Conservation (phyloP, 2,797 vertebrate species). For the Pygocentrus nattereri region DNA sequence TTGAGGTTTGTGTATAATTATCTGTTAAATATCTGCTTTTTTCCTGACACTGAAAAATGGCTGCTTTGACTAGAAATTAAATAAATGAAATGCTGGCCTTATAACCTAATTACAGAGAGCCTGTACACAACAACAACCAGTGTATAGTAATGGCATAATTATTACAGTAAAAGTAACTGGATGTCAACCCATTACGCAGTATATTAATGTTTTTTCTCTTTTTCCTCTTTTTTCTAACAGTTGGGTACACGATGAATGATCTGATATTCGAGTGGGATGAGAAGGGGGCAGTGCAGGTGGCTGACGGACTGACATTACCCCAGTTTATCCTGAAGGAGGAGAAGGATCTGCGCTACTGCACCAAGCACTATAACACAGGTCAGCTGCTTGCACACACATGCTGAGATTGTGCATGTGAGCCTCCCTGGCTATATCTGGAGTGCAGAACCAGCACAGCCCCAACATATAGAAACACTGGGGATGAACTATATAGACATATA, state of each 20-base stretch:
- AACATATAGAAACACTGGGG: neutral
- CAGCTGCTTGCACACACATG: constrained; percentile 52
- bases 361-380: constrained; percentile 99
- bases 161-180: too few relatives aligned
- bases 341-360: constrained; percentile 97
- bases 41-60: too few relatives aligned
- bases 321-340: constrained; percentile 98
- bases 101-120: too few relatives aligned
- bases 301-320: constrained; percentile 93
- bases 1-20: too few relatives aligned
- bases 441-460: constrained; percentile 29
- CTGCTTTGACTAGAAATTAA: too few relatives aligned
- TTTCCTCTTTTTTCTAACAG: constrained; percentile 70
- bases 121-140: too few relatives aligned
- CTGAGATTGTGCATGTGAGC: constrained; percentile 36
- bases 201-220: too few relatives aligned
- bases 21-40: too few relatives aligned
- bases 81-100: too few relatives aligned
- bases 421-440: constrained; percentile 37
- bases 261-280: constrained; percentile 99
- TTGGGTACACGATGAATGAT: constrained; percentile 99
- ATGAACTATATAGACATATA: neutral
- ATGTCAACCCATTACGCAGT: too few relatives aligned
- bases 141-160: too few relatives aligned
- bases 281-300: constrained; percentile 95